Evolutionary conservation across 2,113 vertebrate genomes (phyloP).

Genomic region (Xenopus laevis): DNA sequence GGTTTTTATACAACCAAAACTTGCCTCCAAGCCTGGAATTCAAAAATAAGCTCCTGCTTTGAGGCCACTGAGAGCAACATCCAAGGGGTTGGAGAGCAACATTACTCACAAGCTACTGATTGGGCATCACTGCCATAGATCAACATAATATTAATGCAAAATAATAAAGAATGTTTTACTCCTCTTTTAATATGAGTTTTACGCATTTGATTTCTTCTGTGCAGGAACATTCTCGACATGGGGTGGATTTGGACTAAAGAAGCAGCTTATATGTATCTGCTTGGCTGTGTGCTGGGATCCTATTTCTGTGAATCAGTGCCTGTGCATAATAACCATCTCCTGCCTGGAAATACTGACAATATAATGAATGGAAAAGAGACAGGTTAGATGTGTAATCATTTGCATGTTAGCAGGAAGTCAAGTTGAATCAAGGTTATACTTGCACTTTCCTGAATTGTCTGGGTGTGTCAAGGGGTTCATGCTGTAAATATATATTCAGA

Average conservation of each 20-base stretch:
- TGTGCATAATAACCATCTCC: slow-evolving; percentile 67
- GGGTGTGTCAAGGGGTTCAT: neutral
- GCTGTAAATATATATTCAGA: neutral
- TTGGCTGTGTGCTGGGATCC: slow-evolving; percentile 34
- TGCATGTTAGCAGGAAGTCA: neutral
- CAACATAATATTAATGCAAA: no score
- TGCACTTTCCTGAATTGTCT: neutral
- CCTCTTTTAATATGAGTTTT: neutral
- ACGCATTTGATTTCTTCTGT: neutral
- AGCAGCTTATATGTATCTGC: slow-evolving; percentile 49
- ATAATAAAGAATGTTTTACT: neutral
- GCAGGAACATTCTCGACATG: neutral
- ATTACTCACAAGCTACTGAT: no score
- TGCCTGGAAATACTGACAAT: slow-evolving; percentile 58
- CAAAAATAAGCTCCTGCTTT: no score
- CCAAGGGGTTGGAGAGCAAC: no score
- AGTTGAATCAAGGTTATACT: neutral
- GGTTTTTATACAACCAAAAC: no score
- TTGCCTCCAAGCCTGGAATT: no score
- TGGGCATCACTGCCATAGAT: no score
- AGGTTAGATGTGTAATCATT: slow-evolving; percentile 50
- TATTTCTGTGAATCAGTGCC: slow-evolving; percentile 54
- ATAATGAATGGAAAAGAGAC: slow-evolving; percentile 66
- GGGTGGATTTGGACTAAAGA: neutral
- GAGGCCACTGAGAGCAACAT: no score